Conservation (phyloP, 2,113 vertebrate species). For the Varanus komodoensis region DNA sequence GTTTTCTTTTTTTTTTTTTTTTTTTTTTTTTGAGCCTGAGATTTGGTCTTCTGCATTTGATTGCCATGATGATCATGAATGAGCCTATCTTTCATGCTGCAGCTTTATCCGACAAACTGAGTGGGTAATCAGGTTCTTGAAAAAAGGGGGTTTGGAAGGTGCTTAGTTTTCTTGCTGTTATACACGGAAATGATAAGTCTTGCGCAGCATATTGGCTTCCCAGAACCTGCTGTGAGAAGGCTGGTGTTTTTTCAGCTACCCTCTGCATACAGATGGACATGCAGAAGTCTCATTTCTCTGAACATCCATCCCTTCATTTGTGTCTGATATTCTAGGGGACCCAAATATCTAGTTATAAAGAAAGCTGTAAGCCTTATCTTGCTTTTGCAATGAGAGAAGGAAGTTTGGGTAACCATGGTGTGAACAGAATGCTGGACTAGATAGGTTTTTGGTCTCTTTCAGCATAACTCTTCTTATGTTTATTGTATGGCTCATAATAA, state of each 20-base stretch:
- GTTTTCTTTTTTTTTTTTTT: too few relatives aligned
- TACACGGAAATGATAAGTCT: not conserved
- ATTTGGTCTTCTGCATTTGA: not conserved
- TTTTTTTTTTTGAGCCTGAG: too few relatives aligned
- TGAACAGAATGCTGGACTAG: too few relatives aligned
- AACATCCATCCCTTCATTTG: not conserved
- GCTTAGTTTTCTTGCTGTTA: not conserved
- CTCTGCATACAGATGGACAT: not conserved
- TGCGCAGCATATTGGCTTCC: too few relatives aligned
- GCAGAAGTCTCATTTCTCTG: not conserved
- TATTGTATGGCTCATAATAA: too few relatives aligned
- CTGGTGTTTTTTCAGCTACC: not conserved
- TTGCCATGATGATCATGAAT: not conserved
- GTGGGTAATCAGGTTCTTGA: not conserved
- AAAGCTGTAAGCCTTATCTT: not conserved
- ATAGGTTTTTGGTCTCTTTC: too few relatives aligned
- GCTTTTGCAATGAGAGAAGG: too few relatives aligned
- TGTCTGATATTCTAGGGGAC: not conserved
- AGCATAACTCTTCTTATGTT: too few relatives aligned
- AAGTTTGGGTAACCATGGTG: too few relatives aligned
- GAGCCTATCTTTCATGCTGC: not conserved
- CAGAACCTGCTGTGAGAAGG: too few relatives aligned
- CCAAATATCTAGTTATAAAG: not conserved
- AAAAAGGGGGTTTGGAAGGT: not conserved
- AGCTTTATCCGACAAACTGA: not conserved